phyloP scores from a whole-genome alignment of 2,113 vertebrate genomes.

The Agapornis roseicollis region DNA sequence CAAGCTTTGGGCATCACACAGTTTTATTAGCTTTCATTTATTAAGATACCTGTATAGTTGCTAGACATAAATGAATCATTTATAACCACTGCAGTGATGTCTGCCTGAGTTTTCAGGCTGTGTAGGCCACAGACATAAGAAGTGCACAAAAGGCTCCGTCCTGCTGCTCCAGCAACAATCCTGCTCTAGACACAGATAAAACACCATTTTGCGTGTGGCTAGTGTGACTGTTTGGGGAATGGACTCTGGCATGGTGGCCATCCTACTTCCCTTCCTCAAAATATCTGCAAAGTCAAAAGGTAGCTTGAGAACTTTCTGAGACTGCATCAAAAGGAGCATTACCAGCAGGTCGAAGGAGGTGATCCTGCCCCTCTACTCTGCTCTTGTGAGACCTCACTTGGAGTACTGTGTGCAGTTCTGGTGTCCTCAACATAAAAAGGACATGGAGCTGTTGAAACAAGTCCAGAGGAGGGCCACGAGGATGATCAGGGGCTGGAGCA shows the following conservation, averaged over 20 bases:
- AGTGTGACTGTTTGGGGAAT: background rate
- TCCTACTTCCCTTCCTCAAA: background rate
- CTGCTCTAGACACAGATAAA: background rate
- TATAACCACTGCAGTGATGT: background rate
- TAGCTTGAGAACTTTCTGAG: background rate
- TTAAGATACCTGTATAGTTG: background rate
- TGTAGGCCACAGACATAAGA: accelerated
- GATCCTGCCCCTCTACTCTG: too few species aligned
- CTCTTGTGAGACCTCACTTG: too few species aligned
- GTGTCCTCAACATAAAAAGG: too few species aligned
- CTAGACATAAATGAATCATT: background rate
- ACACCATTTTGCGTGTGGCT: background rate
- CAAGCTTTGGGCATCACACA: background rate
- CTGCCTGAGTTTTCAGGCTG: background rate
- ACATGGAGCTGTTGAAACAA: too few species aligned
- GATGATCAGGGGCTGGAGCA: too few species aligned
- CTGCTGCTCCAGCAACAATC: background rate
- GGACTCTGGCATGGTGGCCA: background rate
- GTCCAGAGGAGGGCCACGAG: too few species aligned
- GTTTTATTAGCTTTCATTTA: background rate
- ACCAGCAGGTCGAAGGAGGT: too few species aligned
- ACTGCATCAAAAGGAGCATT: too few species aligned
- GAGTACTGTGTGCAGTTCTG: too few species aligned
- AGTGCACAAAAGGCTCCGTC: background rate
- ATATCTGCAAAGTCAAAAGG: background rate